A percentile compares a stretch with the other conserved stretches of the same genome.
Conservation (phyloP, 1,140 invertebrate species). For the Brachystomella parvula region DNA sequence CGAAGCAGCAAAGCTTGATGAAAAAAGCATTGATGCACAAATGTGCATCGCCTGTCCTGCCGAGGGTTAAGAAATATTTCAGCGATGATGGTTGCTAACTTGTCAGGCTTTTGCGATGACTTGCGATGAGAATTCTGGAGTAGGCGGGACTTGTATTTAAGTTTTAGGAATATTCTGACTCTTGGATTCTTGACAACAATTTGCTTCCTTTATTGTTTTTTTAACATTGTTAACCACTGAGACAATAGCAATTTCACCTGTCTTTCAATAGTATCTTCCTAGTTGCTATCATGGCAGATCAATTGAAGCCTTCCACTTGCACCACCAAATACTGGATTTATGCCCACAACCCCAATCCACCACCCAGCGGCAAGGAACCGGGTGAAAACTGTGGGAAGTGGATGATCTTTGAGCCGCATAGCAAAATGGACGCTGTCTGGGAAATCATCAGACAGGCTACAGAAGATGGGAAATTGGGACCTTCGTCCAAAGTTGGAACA, state of each 20-base stretch:
- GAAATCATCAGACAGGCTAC: constrained; percentile 14
- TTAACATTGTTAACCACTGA: no score
- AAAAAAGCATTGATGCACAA: no score
- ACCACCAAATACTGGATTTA: constrained; percentile 6
- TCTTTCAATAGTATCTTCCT: background rate
- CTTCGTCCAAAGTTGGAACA: constrained; percentile 9
- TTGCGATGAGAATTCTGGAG: no score
- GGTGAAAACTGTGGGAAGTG: constrained; percentile 10
- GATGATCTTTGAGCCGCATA: constrained; percentile 14
- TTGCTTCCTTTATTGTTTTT: no score
- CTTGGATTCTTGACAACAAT: no score
- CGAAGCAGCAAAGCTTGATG: no score
- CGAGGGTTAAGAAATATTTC: no score
- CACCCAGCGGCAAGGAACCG: background rate
- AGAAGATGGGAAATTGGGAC: constrained; percentile 16
- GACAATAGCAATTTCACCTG: no score
- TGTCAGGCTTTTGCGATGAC: no score
- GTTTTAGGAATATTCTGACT: no score
- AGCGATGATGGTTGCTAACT: no score
- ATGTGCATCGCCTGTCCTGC: no score
- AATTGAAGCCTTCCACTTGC: constrained; percentile 1
- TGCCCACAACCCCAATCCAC: background rate
- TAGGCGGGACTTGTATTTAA: background rate
- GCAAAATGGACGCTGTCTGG: constrained; percentile 14
- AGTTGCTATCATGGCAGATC: background rate